Evolutionary conservation across 2,113 vertebrate genomes (phyloP).

Genomic region (Varanus komodoensis): DNA sequence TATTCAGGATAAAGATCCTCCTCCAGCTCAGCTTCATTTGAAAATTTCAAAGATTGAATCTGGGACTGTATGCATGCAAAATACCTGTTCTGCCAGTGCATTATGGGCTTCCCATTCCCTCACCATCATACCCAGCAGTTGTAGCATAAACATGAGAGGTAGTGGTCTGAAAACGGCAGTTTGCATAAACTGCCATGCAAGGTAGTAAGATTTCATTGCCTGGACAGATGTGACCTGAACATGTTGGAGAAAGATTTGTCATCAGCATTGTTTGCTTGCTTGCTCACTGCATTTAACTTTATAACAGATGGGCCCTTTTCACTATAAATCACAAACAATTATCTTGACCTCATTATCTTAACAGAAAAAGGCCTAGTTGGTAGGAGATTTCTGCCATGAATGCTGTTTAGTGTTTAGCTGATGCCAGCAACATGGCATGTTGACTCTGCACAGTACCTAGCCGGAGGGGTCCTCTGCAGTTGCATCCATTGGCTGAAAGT

Average conservation of each 20-base stretch:
- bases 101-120: neutral
- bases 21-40: neutral
- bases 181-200: too few species aligned
- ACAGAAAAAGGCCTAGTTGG: neutral
- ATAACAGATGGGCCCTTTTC: neutral
- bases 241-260: neutral
- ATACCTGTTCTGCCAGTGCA: neutral
- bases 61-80: neutral
- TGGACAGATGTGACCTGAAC: neutral
- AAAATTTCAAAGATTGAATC: neutral
- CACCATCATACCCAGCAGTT: neutral
- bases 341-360: neutral
- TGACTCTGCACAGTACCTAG: neutral
- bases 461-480: neutral
- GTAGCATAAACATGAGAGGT: too few species aligned
- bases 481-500: neutral
- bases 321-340: neutral
- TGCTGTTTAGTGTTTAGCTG: neutral
- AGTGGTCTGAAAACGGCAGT: neutral
- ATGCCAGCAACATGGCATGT: too few species aligned
- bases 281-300: neutral
- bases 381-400: neutral
- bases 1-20: too few species aligned
- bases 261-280: neutral
- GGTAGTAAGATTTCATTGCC: neutral